phyloP scores from a whole-genome alignment of 2,797 vertebrate species.

The Liasis olivaceus region DNA sequence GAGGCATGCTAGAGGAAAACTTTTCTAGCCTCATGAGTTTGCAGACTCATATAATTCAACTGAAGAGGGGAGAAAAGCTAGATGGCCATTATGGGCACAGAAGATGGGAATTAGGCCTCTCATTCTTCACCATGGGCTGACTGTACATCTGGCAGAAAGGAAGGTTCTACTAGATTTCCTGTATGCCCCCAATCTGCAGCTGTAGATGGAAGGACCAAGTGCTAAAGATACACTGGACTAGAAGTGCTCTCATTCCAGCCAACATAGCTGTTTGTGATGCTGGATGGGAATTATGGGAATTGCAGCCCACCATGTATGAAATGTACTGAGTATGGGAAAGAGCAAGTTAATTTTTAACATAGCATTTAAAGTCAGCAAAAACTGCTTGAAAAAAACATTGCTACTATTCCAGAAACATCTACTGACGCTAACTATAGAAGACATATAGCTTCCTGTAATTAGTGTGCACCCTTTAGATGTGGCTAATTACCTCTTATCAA shows the following conservation, averaged over 20 bases:
- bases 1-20: neutral
- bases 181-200: constrained; percentile 17
- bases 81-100: neutral
- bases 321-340: neutral
- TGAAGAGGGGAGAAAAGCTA: neutral
- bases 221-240: neutral
- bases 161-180: neutral
- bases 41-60: neutral
- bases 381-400: constrained; percentile 42
- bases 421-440: constrained; percentile 64
- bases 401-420: constrained; percentile 56
- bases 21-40: neutral
- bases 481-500: constrained; percentile 77
- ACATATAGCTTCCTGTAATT: constrained; percentile 72
- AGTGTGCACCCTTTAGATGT: constrained; percentile 72
- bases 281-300: neutral
- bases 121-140: neutral
- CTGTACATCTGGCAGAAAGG: neutral
- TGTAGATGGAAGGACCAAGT: neutral
- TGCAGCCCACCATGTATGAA: neutral
- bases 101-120: neutral
- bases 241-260: neutral
- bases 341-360: constrained; percentile 34
- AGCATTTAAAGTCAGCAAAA: constrained; percentile 65
- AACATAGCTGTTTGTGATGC: neutral